Base-by-base conservation (phyloP, 2,797 vertebrate genomes). In the Knipowitschia caucasica region DNA sequence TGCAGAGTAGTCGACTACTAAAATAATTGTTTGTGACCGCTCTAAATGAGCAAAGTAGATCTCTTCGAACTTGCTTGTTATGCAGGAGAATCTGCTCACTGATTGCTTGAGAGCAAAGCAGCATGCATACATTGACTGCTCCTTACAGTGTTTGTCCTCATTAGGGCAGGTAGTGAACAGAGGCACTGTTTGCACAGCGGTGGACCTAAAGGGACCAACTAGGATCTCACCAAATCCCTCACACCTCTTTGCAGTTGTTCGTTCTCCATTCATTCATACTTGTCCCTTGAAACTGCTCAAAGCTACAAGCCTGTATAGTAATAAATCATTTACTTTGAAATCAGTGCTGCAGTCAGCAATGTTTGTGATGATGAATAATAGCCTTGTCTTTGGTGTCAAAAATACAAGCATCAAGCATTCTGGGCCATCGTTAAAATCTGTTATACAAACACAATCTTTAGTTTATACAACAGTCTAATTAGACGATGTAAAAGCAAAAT, bases 81-180 rank as follows among this genome's bases (percentile, higher is more conserved):
- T n/a, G n/a, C n/a, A n/a, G n/a, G n/a, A n/a, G n/a, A n/a, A n/a
- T 9, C 7, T 20, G 11, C 10, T 9, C 35, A 18, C 35, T 18
- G 35, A 34, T 56, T 55, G 61, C 59, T 45, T 34, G 33, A 21
- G 4, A 30, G 39, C 30, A 45, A 62, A 44, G 56, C 50, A 9
- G 33, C 4, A 17, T 35, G 15, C 7, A 40, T 12, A 58, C 50
- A 17, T 27, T 54, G 29, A 4, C 36, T 7, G 33, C 40, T 27
- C 59, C 42, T 65, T 44, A 47, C 50, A 26, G 53, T 51, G 50
- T 56, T 76, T 45, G 71, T 73, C 34, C 71, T 82, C 71, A 73
- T 84, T 77, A 77, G 71, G 23, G 67, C 29, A 43, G 43, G 55
- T 45, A 54, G 69, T 60, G 66, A 59, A 43, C 59, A 65, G n/a